Evolutionary conservation across 2,888 invertebrate genomes (phyloP).

Genomic region (Drosophila cognata): DNA sequence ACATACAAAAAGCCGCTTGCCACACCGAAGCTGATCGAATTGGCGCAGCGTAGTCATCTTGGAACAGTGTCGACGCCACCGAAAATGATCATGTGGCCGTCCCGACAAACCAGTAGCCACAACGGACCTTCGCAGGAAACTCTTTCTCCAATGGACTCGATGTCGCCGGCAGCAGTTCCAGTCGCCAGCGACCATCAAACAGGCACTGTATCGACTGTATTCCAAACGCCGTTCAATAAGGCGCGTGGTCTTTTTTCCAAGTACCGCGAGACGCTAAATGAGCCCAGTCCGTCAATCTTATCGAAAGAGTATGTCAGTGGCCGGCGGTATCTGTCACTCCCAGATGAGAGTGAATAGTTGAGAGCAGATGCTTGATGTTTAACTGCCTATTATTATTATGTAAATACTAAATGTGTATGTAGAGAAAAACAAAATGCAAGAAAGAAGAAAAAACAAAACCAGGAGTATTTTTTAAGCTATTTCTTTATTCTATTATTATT

Average conservation of each 20-base stretch:
- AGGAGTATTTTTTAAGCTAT: constrained; percentile 8
- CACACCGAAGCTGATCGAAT: constrained; percentile 47
- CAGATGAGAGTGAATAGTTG: constrained; percentile 34
- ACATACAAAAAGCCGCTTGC: constrained; percentile 38
- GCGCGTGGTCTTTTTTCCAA: constrained; percentile 69
- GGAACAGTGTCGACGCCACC: constrained; percentile 16
- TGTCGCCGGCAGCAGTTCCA: constrained; percentile 25
- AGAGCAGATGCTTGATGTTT: constrained; percentile 6
- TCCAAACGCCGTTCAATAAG: constrained; percentile 69
- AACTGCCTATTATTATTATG: constrained; percentile 39
- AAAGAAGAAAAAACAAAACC: neutral
- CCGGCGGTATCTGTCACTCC: neutral
- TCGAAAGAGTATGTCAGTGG: constrained; percentile 9
- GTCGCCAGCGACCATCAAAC: constrained; percentile 20
- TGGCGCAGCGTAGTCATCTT: neutral
- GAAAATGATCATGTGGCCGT: constrained; percentile 6
- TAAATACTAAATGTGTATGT: constrained; percentile 11
- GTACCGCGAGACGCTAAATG: constrained; percentile 66
- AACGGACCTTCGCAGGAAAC: constrained; percentile 4
- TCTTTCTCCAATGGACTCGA: neutral
- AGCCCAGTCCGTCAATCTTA: constrained; percentile 11
- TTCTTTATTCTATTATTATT: constrained; percentile 6
- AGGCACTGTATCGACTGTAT: constrained; percentile 29
- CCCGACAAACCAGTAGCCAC: neutral
- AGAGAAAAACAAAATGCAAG: neutral